Conservation (phyloP, 2,113 vertebrate genomes). For the Edolisoma coerulescens region DNA sequence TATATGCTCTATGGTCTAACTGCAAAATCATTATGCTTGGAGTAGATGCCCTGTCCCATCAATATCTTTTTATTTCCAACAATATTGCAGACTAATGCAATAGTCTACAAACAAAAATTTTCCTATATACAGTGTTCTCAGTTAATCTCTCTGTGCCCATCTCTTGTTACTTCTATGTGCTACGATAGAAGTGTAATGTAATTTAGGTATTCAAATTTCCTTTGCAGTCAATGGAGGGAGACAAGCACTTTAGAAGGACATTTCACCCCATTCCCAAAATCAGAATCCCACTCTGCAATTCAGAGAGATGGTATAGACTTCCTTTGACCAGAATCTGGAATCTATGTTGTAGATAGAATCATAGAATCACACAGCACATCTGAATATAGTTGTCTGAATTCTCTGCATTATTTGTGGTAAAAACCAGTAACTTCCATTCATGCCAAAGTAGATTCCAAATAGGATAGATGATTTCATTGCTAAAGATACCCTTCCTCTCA, state of each 20-base stretch:
- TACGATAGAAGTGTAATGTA: neutral
- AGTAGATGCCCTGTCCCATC: neutral
- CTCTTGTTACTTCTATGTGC: neutral
- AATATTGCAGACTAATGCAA: neutral
- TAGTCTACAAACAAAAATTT: neutral
- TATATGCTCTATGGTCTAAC: neutral
- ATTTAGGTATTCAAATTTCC: neutral
- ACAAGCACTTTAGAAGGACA: neutral
- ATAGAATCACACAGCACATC: neutral
- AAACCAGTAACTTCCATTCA: neutral
- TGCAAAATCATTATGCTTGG: neutral
- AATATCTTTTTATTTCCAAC: neutral
- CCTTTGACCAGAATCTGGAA: neutral
- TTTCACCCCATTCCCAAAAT: neutral
- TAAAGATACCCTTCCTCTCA: neutral
- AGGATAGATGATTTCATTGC: neutral
- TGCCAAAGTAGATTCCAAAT: neutral
- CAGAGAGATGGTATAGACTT: neutral
- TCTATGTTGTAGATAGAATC: neutral
- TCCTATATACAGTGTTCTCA: neutral
- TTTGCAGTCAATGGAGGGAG: neutral
- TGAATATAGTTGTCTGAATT: neutral
- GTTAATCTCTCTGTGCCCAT: accelerated
- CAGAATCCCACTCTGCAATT: neutral
- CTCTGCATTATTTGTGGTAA: neutral